Conservation (phyloP, 2,113 vertebrate genomes). For the Sceloporus undulatus region DNA sequence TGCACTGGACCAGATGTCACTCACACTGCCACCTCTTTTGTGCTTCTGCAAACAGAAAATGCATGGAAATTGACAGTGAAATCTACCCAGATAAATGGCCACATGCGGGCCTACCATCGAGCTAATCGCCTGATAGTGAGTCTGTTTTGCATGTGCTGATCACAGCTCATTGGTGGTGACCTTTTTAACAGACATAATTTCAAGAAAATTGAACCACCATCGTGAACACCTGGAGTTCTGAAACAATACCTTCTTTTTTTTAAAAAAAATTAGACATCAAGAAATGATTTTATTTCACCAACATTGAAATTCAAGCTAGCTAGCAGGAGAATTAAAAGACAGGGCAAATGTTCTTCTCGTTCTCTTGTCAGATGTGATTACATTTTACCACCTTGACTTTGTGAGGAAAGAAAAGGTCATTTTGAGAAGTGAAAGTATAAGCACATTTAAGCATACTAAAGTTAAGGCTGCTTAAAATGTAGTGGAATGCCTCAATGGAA, state of each 20-base stretch:
- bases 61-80: conserved; percentile 42
- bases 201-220: background rate
- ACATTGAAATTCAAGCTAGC: background rate
- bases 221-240: background rate
- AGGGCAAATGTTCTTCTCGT: background rate
- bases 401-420: background rate
- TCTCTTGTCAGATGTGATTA: background rate
- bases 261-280: conserved; percentile 4
- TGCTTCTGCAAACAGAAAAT: conserved; percentile 42
- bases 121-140: conserved; percentile 55
- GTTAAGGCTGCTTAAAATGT: background rate
- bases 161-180: conserved; percentile 41
- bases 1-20: conserved; percentile 3
- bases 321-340: background rate
- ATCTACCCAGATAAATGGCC: conserved; percentile 53
- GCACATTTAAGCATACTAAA: background rate
- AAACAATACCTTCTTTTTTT: background rate
- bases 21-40: conserved; percentile 54
- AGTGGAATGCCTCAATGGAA: background rate
- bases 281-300: conserved; percentile 9
- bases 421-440: background rate
- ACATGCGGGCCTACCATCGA: conserved; percentile 23
- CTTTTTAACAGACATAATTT: conserved; percentile 31
- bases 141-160: conserved; percentile 38
- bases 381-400: conserved; percentile 13